Evolutionary conservation across 64 coral and sea anemone species (phyloP), one percentile per base, ranked within the genome.

Genomic region (Orbicella faveolata): DNA sequence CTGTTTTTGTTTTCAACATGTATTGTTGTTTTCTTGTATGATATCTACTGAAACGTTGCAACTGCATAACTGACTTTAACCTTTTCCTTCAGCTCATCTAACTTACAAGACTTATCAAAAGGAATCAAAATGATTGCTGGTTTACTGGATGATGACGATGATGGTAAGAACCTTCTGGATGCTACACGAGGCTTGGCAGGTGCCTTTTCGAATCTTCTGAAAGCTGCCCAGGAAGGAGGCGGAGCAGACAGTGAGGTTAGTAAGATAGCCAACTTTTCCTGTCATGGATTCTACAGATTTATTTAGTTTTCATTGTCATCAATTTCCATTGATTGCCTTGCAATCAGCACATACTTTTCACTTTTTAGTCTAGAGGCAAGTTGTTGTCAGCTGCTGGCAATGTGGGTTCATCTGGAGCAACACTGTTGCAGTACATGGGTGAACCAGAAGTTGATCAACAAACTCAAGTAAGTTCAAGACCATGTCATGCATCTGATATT

Each of bases 61-160:
- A 21, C 21, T 18, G 21, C 52, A 13, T 19, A 25, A 70, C n/a
- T 23, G 30, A 23, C 19, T 26, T 8, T 18, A 18, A 66, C n/a
- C 36, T 90, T 63, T 63, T 54, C 17, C 63, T 51, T 9, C 75
- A 98, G 97, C 57, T 91, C 97, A 53, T 89, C 97, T 35, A 99
- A 99, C 79, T 84, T 99, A 2, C 94, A 99, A 79, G 97, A 99
- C 63, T 65, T 99, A 21, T 96, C 97, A 4, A 99, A 99, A 72
- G 97, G 97, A 25, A 99, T 99, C 84, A 95, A 95, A 61, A 95
- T 99, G 94, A 99, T 99, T 52, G 97, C 94, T 20, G 93, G 94
- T 41, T 80, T 99, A 9, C 73, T 99, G 64, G 97, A 96, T 48
- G 92, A 99, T 91, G 88, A 86, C 14, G 94, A 99, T 88, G 97